These are phyloP conservation scores for Carcina quercana DNA, from an alignment of 2,888 invertebrate genomes.

Conservation along the genomic window DNA sequence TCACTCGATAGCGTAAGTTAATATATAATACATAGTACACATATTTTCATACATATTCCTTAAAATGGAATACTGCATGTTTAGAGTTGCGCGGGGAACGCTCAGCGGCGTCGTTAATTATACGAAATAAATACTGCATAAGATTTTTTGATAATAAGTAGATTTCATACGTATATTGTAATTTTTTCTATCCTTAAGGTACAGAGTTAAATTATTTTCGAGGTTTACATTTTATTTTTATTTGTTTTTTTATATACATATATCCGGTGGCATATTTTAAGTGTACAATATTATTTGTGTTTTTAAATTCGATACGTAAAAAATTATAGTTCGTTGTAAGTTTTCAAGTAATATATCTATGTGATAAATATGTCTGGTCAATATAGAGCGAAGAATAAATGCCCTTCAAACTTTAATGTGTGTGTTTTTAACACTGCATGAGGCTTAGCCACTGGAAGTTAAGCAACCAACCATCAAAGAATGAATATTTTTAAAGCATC, in stretches of 20 bases:
- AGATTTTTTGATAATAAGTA: conserved; percentile 34
- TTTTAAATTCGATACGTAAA: background rate
- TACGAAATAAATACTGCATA: conserved; percentile 25
- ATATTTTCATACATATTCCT: conserved; percentile 35
- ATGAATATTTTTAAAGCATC: too few relatives aligned
- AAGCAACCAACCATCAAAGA: too few relatives aligned
- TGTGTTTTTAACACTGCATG: too few relatives aligned
- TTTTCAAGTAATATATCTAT: background rate
- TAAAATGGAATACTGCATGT: background rate
- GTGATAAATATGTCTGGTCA: background rate
- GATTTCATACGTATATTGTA: conserved; percentile 39
- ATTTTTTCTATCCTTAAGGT: conserved; percentile 31
- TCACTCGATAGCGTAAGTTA: conserved; percentile 17
- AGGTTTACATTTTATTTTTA: too few relatives aligned
- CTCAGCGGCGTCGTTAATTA: conserved; percentile 23
- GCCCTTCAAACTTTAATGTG: too few relatives aligned
- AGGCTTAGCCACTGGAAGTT: too few relatives aligned
- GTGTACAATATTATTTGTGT: background rate
- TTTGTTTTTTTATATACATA: background rate
- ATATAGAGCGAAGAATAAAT: background rate
- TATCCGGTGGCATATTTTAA: background rate
- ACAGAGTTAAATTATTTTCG: conserved; percentile 28
- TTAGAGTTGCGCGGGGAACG: conserved; percentile 14
- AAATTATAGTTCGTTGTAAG: background rate
- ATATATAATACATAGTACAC: conserved; percentile 27